Evolutionary conservation across 2,113 vertebrate species (phyloP).

Genomic region (Ptyas mucosa): DNA sequence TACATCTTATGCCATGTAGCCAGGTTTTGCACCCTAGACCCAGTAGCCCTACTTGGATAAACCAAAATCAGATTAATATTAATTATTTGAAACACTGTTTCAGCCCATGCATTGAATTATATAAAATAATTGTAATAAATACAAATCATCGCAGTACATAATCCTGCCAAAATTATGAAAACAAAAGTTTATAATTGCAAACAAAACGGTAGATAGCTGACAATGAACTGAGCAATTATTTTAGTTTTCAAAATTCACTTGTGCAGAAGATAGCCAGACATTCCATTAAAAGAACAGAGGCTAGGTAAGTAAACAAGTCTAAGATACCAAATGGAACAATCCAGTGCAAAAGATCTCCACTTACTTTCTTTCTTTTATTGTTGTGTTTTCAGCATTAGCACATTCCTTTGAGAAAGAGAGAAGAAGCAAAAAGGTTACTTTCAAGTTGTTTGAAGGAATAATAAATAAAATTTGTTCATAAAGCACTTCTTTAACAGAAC

Average conservation of each 20-base stretch:
- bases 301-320: slow-evolving; percentile 8
- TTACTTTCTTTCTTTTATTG: slow-evolving; percentile 77
- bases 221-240: slow-evolving; percentile 14
- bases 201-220: not conserved
- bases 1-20: not conserved
- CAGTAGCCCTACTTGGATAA: slow-evolving; percentile 34
- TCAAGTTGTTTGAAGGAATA: not conserved
- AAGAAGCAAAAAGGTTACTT: slow-evolving; percentile 21
- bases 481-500: not conserved
- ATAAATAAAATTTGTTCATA: not conserved
- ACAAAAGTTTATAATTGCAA: slow-evolving; percentile 35
- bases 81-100: slow-evolving; percentile 30
- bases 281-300: not conserved
- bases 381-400: slow-evolving; percentile 62
- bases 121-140: not conserved
- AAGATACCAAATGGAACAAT: slow-evolving; percentile 25
- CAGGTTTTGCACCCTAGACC: not conserved
- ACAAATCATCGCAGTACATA: not conserved
- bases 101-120: not conserved
- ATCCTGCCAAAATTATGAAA: slow-evolving; percentile 30
- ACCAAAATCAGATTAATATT: slow-evolving; percentile 48
- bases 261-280: not conserved
- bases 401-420: slow-evolving; percentile 65
- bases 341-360: slow-evolving; percentile 41
- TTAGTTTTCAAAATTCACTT: not conserved